Evolutionary conservation across 1,140 invertebrate genomes (phyloP).

Genomic region (Aphidius ervi): DNA sequence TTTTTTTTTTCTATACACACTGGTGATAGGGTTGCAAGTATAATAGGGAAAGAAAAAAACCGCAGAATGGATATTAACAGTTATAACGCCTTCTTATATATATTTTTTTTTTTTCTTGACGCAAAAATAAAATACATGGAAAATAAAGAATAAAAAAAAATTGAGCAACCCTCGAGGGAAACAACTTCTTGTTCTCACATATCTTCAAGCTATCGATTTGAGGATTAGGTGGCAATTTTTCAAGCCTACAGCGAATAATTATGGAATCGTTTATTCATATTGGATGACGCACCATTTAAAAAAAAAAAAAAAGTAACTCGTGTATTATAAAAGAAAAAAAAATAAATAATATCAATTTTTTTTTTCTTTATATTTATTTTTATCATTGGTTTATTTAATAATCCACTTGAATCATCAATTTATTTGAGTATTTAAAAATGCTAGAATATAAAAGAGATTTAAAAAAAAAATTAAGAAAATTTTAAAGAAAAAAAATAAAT

Average conservation of each 20-base stretch:
- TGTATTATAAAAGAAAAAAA: not conserved
- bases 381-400: not conserved
- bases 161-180: not conserved
- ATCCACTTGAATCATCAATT: not conserved
- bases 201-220: constrained; percentile 38
- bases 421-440: too few species aligned
- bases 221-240: constrained; percentile 51
- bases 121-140: not conserved
- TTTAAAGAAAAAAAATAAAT: too few species aligned
- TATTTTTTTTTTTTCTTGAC: constrained; percentile 1
- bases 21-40: too few species aligned
- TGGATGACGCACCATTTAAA: constrained; percentile 2
- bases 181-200: constrained; percentile 24
- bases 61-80: too few species aligned
- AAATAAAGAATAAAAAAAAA: not conserved
- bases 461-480: too few species aligned
- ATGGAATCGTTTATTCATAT: constrained; percentile 9
- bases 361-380: constrained; percentile 4
- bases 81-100: not conserved
- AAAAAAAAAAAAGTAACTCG: not conserved
- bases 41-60: too few species aligned
- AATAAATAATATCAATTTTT: not conserved
- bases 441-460: too few species aligned
- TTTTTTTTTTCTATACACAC: too few species aligned
- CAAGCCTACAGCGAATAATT: constrained; percentile 49